These are phyloP conservation scores for Cheilosia vernalis DNA, from an alignment of 2,888 invertebrate species.

Conservation along the genomic window DNA sequence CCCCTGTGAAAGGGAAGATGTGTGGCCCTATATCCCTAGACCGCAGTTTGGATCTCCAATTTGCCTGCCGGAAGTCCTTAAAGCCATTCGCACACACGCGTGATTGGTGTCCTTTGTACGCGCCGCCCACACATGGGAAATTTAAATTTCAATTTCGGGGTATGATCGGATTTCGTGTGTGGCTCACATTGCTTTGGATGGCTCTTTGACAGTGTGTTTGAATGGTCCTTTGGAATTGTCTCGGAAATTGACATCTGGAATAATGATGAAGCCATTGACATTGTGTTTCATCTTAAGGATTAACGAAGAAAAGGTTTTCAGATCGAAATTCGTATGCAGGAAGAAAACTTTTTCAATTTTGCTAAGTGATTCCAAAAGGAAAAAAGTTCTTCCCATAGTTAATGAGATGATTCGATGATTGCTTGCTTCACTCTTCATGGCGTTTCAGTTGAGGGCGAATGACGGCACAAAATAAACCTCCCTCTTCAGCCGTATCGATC, in stretches of 20 bases:
- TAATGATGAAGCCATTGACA: constrained; percentile 39
- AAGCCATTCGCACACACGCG: constrained; percentile 18
- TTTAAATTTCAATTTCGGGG: constrained; percentile 34
- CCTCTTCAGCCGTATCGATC: too few relatives aligned
- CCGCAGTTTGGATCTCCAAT: constrained; percentile 46
- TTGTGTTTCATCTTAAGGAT: constrained; percentile 15
- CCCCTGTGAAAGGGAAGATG: constrained; percentile 8
- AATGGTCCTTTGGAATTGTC: constrained; percentile 35
- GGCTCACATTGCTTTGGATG: neutral
- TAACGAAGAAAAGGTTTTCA: constrained; percentile 15
- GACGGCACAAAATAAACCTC: too few relatives aligned
- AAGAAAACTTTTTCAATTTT: neutral
- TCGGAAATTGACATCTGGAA: constrained; percentile 56
- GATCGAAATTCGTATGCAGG: neutral
- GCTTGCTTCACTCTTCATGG: too few relatives aligned
- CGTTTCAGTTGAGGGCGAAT: too few relatives aligned
- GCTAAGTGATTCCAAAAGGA: neutral
- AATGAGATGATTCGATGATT: too few relatives aligned
- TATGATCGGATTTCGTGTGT: constrained; percentile 2
- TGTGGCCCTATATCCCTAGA: constrained; percentile 1
- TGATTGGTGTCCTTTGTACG: constrained; percentile 6
- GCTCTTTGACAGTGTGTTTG: constrained; percentile 15
- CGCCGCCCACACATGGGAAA: neutral
- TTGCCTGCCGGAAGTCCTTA: constrained; percentile 41
- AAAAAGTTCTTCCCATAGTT: neutral